Percentiles rank a stretch among this genome's conserved stretches.
Evolutionary conservation across 2,888 invertebrate genomes (phyloP).

Genomic region (Lepetodrilus schrolli): DNA sequence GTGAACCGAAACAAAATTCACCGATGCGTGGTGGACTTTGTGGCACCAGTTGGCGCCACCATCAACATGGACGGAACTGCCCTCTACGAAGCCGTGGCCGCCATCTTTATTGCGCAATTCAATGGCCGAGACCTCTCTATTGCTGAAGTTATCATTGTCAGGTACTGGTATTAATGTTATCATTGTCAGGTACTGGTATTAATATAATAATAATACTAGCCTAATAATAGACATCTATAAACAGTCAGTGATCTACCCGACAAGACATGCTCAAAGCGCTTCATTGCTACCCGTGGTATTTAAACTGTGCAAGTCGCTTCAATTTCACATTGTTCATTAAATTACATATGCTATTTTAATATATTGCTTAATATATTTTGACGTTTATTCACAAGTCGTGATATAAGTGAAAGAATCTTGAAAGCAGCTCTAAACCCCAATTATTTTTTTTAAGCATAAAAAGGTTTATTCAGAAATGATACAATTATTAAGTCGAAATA

Average conservation of each 20-base stretch:
- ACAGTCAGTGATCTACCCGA: too few species aligned
- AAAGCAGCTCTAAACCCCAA: too few species aligned
- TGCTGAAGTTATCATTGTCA: constrained; percentile 89
- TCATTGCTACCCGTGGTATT: too few species aligned
- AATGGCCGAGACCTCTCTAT: constrained; percentile 86
- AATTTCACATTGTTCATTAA: too few species aligned
- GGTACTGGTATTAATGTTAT: constrained; percentile 89
- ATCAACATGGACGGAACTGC: constrained; percentile 74
- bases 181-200: constrained; percentile 88
- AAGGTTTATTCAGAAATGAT: background rate
- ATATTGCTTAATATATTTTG: too few species aligned
- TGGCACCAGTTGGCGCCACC: constrained; percentile 91
- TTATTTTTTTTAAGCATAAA: too few species aligned
- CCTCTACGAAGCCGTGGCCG: constrained; percentile 89
- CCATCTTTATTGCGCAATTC: constrained; percentile 91
- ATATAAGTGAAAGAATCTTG: too few species aligned
- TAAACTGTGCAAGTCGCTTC: too few species aligned
- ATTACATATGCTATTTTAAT: too few species aligned
- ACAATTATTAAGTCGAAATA: background rate
- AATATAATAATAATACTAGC: constrained; percentile 88
- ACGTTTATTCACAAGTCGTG: too few species aligned
- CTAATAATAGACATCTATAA: too few species aligned
- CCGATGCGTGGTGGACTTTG: constrained; percentile 88
- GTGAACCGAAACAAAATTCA: constrained; percentile 88
- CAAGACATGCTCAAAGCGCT: too few species aligned